Base-by-base conservation (phyloP, 2,888 invertebrate species). In the Coleophora deauratella region DNA sequence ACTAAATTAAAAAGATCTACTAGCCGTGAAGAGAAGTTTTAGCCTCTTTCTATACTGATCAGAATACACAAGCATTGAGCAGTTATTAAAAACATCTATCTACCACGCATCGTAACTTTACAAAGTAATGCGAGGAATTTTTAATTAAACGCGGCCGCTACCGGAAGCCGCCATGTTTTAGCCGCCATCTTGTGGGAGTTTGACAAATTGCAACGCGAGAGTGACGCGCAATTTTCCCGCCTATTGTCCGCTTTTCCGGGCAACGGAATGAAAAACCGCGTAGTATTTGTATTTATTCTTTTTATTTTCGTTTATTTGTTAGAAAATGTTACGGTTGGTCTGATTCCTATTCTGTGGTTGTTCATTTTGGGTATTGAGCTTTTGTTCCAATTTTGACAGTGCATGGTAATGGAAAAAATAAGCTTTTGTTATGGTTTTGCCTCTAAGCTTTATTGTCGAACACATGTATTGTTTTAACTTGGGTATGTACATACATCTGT, bases 141-240 rank as follows among this genome's bases (percentile, higher is more conserved):
- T 84, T 84, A 81, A 82, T 84, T 82, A 82, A 80, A 80, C 74
- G 66, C 67, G 30, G n/a, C 21, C 68, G 31, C 35, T 12, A 56
- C 70, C 73, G 74, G 78, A 79, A 65, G 64, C 72, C 70, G 75
- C 80, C 79, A 78, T 80, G 74, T 79, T 74, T 60, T 34, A 15
- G 51, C 62, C 73, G 81, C 82, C 85, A 82, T 84, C 81, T 82
- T 80, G 78, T 70, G 67, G 66, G 68, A 78, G 78, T 81, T 85
- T 85, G 84, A 85, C 84, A 85, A 85, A 85, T 85, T 84, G 85
- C 79, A 80, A 78, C 73, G 79, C 71, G 68, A 74, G 80, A 80
- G 81, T 85, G 85, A 85, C 85, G 84, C 82, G 84, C 82, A 84
- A 84, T 84, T 84, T 84, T 81, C 79, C 80, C 80, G 74, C 77